Evolutionary conservation across 2,888 invertebrate species (phyloP).

Genomic region (Neria commutata): DNA sequence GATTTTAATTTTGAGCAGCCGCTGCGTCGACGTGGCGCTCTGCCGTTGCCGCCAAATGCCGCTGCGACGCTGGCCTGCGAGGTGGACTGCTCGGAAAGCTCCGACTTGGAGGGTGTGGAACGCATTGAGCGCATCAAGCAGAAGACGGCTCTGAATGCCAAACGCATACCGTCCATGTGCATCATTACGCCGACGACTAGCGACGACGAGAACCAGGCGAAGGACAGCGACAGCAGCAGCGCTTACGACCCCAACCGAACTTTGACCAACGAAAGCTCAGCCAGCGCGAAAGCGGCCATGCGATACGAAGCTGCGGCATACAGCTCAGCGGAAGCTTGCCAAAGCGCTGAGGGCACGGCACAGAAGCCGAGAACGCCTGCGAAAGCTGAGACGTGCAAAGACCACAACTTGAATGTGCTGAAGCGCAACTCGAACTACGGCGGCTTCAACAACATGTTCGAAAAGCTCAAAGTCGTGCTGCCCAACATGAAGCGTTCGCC

Average conservation of each 20-base stretch:
- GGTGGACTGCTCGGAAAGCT: constrained; percentile 84
- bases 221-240: constrained; percentile 43
- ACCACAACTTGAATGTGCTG: constrained; percentile 57
- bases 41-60: constrained; percentile 38
- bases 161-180: constrained; percentile 90
- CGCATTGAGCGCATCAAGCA: constrained; percentile 83
- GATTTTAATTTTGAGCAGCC: constrained; percentile 54
- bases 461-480: constrained; percentile 72
- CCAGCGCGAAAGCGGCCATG: constrained; percentile 24
- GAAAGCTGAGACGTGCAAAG: constrained; percentile 36
- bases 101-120: constrained; percentile 86
- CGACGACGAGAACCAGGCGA: constrained; percentile 73
- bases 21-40: constrained; percentile 40
- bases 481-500: constrained; percentile 66
- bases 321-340: too few species aligned
- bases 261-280: constrained; percentile 66
- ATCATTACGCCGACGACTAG: constrained; percentile 87
- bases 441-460: constrained; percentile 76
- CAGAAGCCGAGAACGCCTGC: constrained; percentile 19
- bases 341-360: not conserved
- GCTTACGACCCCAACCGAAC: constrained; percentile 42
- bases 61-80: constrained; percentile 61
- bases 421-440: constrained; percentile 65
- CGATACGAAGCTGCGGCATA: too few species aligned
- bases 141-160: constrained; percentile 86